Evolutionary conservation across 2,888 invertebrate genomes (phyloP).

Genomic region (Synanthedon andrenaeformis): DNA sequence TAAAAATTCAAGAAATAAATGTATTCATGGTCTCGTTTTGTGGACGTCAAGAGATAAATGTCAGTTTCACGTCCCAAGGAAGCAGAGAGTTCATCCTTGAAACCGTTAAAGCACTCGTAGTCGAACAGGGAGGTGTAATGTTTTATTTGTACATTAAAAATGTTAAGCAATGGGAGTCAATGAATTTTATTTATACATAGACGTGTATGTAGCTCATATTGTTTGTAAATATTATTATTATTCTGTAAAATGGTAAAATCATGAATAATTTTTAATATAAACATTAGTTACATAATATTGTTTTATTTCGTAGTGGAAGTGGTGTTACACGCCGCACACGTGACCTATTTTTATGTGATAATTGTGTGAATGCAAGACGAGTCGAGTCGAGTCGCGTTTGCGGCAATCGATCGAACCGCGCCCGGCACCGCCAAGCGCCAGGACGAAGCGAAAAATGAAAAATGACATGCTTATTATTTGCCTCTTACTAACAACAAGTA

Average conservation of each 20-base stretch:
- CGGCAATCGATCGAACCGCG: slow-evolving; percentile 47
- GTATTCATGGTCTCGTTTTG: too few relatives aligned
- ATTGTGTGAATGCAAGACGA: slow-evolving; percentile 22
- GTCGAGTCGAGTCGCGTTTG: slow-evolving; percentile 17
- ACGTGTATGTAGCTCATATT: slow-evolving; percentile 60
- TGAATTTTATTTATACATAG: slow-evolving; percentile 68
- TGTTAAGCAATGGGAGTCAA: slow-evolving; percentile 60
- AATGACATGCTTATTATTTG: slow-evolving; percentile 26
- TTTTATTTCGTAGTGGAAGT: slow-evolving; percentile 40
- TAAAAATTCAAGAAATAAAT: too few relatives aligned
- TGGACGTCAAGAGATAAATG: too few relatives aligned
- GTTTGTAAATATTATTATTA: slow-evolving; percentile 68
- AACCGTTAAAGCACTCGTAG: too few relatives aligned
- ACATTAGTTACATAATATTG: slow-evolving; percentile 63
- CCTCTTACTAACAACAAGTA: background rate
- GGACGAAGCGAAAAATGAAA: slow-evolving; percentile 21
- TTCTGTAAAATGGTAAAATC: slow-evolving; percentile 67
- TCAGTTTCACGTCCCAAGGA: too few relatives aligned
- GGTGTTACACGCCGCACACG: background rate
- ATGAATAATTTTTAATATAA: slow-evolving; percentile 68
- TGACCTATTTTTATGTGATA: background rate
- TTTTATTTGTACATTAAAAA: slow-evolving; percentile 55
- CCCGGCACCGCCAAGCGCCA: slow-evolving; percentile 50
- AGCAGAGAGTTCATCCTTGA: too few relatives aligned
- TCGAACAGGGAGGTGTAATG: slow-evolving; percentile 12